Base-by-base conservation (phyloP, 1,140 invertebrate species). In the Drosophila tani region DNA sequence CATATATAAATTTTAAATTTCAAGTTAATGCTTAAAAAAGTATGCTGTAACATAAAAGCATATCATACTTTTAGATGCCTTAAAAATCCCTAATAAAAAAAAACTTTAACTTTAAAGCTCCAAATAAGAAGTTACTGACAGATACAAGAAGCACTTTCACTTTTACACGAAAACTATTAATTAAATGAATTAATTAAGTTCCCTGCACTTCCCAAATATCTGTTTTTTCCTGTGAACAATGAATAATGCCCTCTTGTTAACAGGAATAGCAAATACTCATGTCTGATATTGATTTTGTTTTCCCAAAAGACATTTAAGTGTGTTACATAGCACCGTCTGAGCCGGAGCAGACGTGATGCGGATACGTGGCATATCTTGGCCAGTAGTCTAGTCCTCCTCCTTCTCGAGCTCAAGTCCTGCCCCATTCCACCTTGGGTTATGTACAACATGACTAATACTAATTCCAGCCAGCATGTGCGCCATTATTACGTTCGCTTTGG, bases 201-300 rank as follows among this genome's bases (percentile, higher is more conserved):
- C 0, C 21, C 9, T n/a, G 14, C 6, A n/a, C n/a, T 41, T 3
- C 6, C 15, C 38, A 14, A 40, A 15, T 40, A 40, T 29, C 27
- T 5, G 5, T n/a, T 24, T 38, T 17, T 24, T 35, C 7, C 21
- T 17, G 11, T 47, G 15, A 12, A 21, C 27, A 14, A 41, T 27
- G 49, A 47, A 43, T 35, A 32, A 55, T 55, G 51, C 8, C 17
- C 45, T 66, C 45, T 40, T 41, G 17, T 66, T 29, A 49, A 53
- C 64, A 68, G 38, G 24, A 70, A 76, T 76, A 50, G 79, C 62
- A 46, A 81, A 60, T 45, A 62, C 78, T 70, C 58, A 45, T 35
- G 67, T 58, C 27, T 59, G 51, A 63, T 85, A 85, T 85, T 85
- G 82, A 85, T 85, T 85, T 85, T 85, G 75, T 78, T 62, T 47